Conservation (phyloP, 2,113 vertebrate genomes). For the Macaca fascicularis region T2T-MFA8v1.1 NC_088380.1:106972001-106972500, state of each 20-base stretch:
- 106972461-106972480: neutral
- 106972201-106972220: neutral
- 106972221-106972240: neutral
- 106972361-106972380: neutral
- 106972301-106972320: neutral
- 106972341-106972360: neutral
- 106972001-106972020: conserved; percentile 45
- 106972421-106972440: neutral
- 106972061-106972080: neutral
- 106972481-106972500: neutral
- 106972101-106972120: neutral
- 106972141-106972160: neutral
- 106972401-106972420: neutral
- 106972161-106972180: neutral
- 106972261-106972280: neutral
- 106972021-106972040: neutral
- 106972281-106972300: neutral
- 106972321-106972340: neutral
- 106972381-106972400: neutral
- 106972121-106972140: neutral
- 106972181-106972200: neutral
- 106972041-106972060: conserved; percentile 31
- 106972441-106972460: neutral
- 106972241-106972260: neutral
- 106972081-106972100: conserved; percentile 5